phyloP scores from a whole-genome alignment of 2,888 invertebrate genomes.

The Torymus aiolomorphi region DNA sequence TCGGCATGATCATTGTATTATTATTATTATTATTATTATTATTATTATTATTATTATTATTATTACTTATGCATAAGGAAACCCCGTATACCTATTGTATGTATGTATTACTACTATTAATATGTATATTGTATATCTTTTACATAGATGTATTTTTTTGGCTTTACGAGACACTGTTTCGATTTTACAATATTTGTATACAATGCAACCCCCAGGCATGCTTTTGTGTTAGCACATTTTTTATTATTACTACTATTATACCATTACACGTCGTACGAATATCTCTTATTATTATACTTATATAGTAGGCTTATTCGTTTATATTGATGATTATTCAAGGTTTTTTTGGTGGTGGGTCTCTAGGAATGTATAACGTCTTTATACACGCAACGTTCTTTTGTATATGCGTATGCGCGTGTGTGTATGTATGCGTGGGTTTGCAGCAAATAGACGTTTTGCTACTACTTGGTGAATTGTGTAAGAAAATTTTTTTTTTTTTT shows the following conservation, averaged over 20 bases:
- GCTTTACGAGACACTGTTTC: slow-evolving; percentile 11
- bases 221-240: slow-evolving; percentile 37
- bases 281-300: too few species aligned
- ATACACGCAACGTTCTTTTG: too few species aligned
- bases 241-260: neutral
- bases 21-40: slow-evolving; percentile 12
- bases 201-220: slow-evolving; percentile 35
- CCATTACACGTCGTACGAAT: too few species aligned
- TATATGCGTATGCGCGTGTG: too few species aligned
- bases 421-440: too few species aligned
- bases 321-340: neutral
- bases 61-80: too few species aligned
- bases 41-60: neutral
- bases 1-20: slow-evolving; percentile 41
- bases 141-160: neutral
- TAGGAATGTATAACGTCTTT: too few species aligned
- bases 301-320: too few species aligned
- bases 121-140: neutral
- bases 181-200: slow-evolving; percentile 37
- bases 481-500: slow-evolving; percentile 2
- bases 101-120: neutral
- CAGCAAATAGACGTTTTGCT: too few species aligned
- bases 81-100: too few species aligned
- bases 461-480: neutral
- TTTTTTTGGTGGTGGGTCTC: too few species aligned